Evolutionary conservation across 2,113 vertebrate species (phyloP).

Genomic region (Perca flavescens): DNA sequence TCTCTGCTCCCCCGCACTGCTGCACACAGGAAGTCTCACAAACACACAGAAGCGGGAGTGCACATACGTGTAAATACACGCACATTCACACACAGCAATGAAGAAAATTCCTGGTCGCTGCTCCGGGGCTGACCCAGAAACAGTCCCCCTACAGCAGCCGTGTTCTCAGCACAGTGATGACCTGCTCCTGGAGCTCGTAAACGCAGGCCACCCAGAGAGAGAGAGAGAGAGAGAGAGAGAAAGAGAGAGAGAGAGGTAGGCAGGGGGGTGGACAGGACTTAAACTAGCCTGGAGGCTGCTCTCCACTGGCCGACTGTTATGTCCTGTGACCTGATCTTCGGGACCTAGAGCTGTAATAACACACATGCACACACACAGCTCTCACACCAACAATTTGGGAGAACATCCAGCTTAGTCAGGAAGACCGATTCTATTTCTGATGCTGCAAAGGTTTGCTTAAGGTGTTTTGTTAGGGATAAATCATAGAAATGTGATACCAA

Average conservation of each 20-base stretch:
- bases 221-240: slow-evolving; percentile 32
- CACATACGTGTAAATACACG: slow-evolving; percentile 25
- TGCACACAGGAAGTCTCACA: slow-evolving; percentile 79
- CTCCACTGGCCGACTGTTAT: slow-evolving; percentile 61
- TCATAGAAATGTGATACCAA: slow-evolving; percentile 2
- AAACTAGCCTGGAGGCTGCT: slow-evolving; percentile 53
- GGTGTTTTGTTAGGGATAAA: not conserved
- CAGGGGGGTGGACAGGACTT: slow-evolving; percentile 11
- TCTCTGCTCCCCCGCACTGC: slow-evolving; percentile 65
- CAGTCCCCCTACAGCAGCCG: slow-evolving; percentile 64
- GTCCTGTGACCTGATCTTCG: slow-evolving; percentile 73
- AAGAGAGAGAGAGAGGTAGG: slow-evolving; percentile 38
- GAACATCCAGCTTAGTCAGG: not conserved
- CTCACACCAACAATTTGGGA: slow-evolving; percentile 19
- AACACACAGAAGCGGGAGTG: slow-evolving; percentile 30
- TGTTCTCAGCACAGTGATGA: slow-evolving; percentile 71
- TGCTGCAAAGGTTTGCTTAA: slow-evolving; percentile 5
- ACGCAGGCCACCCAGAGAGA: slow-evolving; percentile 78
- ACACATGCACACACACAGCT: slow-evolving; percentile 19
- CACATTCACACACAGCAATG: slow-evolving; percentile 29
- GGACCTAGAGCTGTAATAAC: slow-evolving; percentile 60
- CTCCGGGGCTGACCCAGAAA: slow-evolving; percentile 57
- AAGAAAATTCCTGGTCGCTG: slow-evolving; percentile 55
- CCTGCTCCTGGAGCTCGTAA: slow-evolving; percentile 74
- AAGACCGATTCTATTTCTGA: slow-evolving; percentile 4